These are phyloP conservation scores for Euthynnus affinis DNA, from an alignment of 2,797 vertebrate genomes.

Conservation along the genomic window DNA sequence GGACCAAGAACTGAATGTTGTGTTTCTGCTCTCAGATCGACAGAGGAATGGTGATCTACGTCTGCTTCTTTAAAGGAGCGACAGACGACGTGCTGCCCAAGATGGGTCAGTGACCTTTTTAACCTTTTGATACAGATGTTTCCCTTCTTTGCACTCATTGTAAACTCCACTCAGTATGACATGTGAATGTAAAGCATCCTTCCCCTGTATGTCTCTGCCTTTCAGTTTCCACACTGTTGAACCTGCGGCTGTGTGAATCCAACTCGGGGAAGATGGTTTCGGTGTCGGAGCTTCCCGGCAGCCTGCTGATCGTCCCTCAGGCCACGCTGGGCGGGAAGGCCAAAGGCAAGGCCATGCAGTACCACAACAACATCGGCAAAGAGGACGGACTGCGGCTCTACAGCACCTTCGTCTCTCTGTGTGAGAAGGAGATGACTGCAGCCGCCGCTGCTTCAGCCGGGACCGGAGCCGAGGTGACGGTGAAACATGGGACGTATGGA, in stretches of 20 bases:
- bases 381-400: conserved; percentile 92
- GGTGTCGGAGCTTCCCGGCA: too few species aligned
- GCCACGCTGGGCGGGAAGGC: too few species aligned
- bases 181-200: not conserved
- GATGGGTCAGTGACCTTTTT: conserved; percentile 88
- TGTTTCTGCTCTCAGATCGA: conserved; percentile 85
- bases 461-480: conserved; percentile 73
- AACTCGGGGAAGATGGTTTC: too few species aligned
- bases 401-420: conserved; percentile 87
- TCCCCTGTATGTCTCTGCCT: too few species aligned
- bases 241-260: too few species aligned
- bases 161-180: not conserved
- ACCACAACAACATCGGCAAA: conserved; percentile 93
- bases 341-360: conserved; percentile 88
- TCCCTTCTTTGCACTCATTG: not conserved
- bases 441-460: conserved; percentile 30
- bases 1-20: conserved; percentile 8
- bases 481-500: conserved; percentile 93
- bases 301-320: too few species aligned
- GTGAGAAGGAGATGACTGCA: conserved; percentile 85
- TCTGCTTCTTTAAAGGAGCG: conserved; percentile 96
- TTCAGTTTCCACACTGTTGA: too few species aligned
- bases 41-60: conserved; percentile 93
- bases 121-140: not conserved
- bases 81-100: conserved; percentile 90